Base-by-base conservation (phyloP, 2,113 vertebrate species). In the Ammodytes marinus region DNA sequence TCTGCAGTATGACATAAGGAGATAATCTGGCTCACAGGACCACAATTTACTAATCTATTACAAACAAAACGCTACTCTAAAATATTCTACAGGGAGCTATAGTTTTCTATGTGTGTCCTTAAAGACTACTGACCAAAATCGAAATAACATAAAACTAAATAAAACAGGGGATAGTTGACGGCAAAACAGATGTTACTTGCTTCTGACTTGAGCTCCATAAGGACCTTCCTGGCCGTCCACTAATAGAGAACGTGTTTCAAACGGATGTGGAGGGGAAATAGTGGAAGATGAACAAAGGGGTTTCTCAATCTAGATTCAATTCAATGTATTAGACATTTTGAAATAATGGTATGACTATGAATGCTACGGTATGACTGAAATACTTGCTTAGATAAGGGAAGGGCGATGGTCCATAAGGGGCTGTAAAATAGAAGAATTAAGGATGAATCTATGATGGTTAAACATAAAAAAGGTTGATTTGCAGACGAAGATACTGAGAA, bases 341-440 rank as follows among this genome's bases (percentile, higher is more conserved):
- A 53, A 39, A 66, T 27, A 19, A 27, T 46, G n/a, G 7, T 12
- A 27, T 27, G 27, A 39, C 43, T 58, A 8, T 35, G 55, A 15
- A 27, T 40, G 43, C 42, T 67, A 57, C 64, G 64, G 60, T 35
- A 80, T 53, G 6, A 74, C 69, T 49, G 70, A 60, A 86, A 92
- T 94, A 95, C 93, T 95, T 95, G 94, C 94, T 92, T 93, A 68
- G 46, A 60, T 71, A 79, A 77, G 78, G 74, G 73, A 55, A 53
- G 27, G 2, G 53, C 67, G 80, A 58, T 4, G 85, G 77, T 90
- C 88, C 91, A 73, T 82, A 74, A 66, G 86, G 60, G 70, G 86
- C 88, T 91, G 77, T 27, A 64, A 40, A 88, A 70, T 37, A 74
- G 46, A 70, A 73, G 17, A 88, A 65, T 67, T n/a, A 65, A 19